Base-by-base conservation (phyloP, 1,140 invertebrate genomes). In the Dermatophagoides farinae region DNA sequence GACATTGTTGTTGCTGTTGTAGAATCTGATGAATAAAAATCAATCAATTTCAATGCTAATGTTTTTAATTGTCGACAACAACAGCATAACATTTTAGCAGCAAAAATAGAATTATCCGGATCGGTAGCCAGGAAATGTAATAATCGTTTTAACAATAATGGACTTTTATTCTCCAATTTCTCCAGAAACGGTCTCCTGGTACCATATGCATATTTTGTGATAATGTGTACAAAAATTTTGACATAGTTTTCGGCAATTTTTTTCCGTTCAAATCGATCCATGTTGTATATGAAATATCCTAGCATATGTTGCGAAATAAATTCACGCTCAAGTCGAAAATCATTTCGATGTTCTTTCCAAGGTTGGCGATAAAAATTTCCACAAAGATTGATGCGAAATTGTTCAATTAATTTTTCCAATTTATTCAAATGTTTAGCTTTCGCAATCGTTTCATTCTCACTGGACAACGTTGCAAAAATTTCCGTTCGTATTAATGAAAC, bases 301-400 rank as follows among this genome's bases (percentile, higher is more conserved):
- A 55, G 12, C 23, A 55, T 23, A 25, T 55, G 2, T 44, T 55
- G 53, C 23, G 14, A 14, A 14, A 55, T 23, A 14, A 55, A 20
- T 44, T 55, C 53, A 38, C 53, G 53, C 14, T 55, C 53, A 14
- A 55, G 31, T 44, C 25, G 53, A 55, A 55, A 55, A 25, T 55
- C 12, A 20, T 55, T 23, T 25, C 5, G 25, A 14, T 25, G 39
- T n/a, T 38, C 53, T 23, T 55, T 55, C 14, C 14, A 14, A 12
- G 53, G 31, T 44, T 55, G 14, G 4, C 10, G 14, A 23, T 25
- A 38, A 23, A 55, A 55, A 23, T 55, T 55, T 5, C 53, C 53
- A 44, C 53, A 55, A 14, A 55, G 14, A 12, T n/a, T 25, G 23
- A 18, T 44, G 5, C 38, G 53, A 18, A 55, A 11, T 23, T 38